phyloP scores from a whole-genome alignment of 2,113 vertebrate genomes.

The Amblyopsis rosae region DNA sequence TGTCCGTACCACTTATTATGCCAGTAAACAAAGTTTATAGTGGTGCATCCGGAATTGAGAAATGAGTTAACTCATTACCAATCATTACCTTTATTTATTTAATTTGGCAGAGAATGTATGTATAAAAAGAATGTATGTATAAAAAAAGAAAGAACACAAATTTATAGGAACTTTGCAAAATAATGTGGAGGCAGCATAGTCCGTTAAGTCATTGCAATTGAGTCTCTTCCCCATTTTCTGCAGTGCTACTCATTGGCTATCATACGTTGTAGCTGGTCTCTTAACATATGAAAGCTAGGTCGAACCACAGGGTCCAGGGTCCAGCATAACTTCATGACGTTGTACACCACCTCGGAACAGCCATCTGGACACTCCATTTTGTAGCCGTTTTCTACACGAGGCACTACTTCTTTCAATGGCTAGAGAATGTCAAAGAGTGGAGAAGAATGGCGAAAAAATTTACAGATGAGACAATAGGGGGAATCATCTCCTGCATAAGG shows the following conservation, averaged over 20 bases:
- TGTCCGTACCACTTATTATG: background rate
- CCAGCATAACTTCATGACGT: constrained; percentile 97
- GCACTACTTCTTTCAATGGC: constrained; percentile 94
- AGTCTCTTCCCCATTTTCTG: constrained; percentile 56
- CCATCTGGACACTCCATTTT: constrained; percentile 95
- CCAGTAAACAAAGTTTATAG: constrained; percentile 5
- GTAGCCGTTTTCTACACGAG: constrained; percentile 94
- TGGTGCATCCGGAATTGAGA: constrained; percentile 21
- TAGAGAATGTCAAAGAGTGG: constrained; percentile 45
- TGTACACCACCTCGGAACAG: constrained; percentile 87
- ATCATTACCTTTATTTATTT: constrained; percentile 9
- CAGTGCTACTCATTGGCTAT: constrained; percentile 82
- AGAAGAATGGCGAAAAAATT: background rate
- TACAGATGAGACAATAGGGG: background rate
- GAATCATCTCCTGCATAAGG: too few species aligned
- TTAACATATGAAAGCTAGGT: constrained; percentile 88
- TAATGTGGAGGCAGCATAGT: constrained; percentile 4
- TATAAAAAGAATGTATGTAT: background rate
- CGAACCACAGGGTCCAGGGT: constrained; percentile 83
- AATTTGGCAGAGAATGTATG: background rate
- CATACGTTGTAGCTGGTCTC: constrained; percentile 88
- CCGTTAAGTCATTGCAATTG: background rate
- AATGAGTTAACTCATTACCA: background rate
- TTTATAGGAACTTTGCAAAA: constrained; percentile 17
- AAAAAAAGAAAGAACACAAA: background rate